Evolutionary conservation across 1,140 invertebrate genomes (phyloP).

Genomic region (Sycophila sp.): DNA sequence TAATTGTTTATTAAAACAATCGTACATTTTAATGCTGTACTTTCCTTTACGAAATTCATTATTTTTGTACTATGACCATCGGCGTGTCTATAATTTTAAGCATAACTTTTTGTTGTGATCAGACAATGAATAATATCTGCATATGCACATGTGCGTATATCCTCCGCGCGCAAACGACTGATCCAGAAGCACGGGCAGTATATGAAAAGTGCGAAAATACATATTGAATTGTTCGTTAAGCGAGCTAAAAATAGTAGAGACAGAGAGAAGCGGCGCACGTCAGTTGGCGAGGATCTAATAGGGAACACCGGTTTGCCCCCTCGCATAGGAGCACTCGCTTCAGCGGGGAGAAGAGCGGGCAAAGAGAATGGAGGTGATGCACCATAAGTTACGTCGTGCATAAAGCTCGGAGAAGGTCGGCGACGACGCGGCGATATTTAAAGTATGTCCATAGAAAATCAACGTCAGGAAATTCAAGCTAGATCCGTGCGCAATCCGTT

Average conservation of each 20-base stretch:
- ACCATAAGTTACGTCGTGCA: neutral
- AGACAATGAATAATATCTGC: no score
- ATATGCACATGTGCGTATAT: no score
- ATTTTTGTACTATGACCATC: no score
- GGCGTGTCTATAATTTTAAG: no score
- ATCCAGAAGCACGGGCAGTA: no score
- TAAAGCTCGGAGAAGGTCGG: neutral
- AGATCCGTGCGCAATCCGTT: conserved; percentile 39
- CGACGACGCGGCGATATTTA: conserved; percentile 37
- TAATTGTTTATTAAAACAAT: no score
- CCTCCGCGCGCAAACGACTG: no score
- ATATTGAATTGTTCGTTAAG: neutral
- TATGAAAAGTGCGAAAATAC: no score
- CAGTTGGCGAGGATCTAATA: neutral
- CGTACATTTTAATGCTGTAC: no score
- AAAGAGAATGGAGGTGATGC: neutral
- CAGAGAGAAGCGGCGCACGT: neutral
- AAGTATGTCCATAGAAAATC: conserved; percentile 49
- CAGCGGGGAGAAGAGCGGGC: neutral
- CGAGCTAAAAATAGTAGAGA: neutral
- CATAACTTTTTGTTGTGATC: no score
- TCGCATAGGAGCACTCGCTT: neutral
- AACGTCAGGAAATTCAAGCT: conserved; percentile 45
- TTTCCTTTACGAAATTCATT: no score
- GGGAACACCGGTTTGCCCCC: neutral